Conservation (phyloP, 2,113 vertebrate genomes). For the Taurulus bubalis region DNA sequence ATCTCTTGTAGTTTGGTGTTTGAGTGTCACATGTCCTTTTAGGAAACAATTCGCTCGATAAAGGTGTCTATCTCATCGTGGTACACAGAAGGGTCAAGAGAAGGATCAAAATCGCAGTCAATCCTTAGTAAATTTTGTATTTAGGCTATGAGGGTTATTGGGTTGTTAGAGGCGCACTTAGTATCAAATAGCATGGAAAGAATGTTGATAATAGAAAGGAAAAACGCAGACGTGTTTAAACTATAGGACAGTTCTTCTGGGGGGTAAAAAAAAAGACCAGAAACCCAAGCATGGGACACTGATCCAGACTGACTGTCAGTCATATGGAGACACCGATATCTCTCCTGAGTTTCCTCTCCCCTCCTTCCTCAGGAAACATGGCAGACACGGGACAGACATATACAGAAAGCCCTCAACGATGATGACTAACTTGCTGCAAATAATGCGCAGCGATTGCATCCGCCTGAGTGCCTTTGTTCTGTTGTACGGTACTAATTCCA, state of each 20-base stretch:
- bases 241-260: background rate
- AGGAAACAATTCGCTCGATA: background rate
- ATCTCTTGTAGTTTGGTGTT: background rate
- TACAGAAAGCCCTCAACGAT: background rate
- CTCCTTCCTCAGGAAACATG: conserved; percentile 19
- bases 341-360: background rate
- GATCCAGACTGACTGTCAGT: background rate
- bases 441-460: background rate
- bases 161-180: background rate
- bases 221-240: background rate
- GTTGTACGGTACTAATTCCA: background rate
- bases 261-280: background rate
- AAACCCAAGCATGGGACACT: background rate
- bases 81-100: too few species aligned
- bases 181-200: background rate
- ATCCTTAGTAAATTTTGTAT: too few species aligned
- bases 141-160: background rate
- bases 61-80: too few species aligned
- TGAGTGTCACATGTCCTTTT: background rate
- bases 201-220: background rate
- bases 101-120: too few species aligned
- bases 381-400: background rate
- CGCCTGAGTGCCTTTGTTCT: background rate
- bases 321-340: conserved; percentile 20
- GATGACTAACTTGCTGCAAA: background rate